phyloP scores from a whole-genome alignment of 2,888 invertebrate genomes.

The Leptinotarsa haldemani region DNA sequence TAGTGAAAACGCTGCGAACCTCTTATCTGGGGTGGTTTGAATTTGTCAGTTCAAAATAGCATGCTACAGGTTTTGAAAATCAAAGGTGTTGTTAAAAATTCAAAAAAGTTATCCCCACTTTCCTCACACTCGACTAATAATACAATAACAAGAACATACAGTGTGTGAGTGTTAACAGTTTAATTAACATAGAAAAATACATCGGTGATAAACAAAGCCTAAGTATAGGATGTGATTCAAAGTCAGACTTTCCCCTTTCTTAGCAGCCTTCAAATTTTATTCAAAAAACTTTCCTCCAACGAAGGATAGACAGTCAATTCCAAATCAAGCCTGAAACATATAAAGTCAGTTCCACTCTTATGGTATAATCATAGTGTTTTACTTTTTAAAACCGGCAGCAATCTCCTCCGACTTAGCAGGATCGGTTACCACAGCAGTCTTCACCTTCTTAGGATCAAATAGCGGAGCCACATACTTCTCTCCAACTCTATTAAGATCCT shows the following conservation, averaged over 20 bases:
- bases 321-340: conserved; percentile 70
- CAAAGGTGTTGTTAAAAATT: too few relatives aligned
- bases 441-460: conserved; percentile 72
- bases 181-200: conserved; percentile 12
- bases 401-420: conserved; percentile 79
- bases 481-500: conserved; percentile 76
- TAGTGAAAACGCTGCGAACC: too few relatives aligned
- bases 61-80: too few relatives aligned
- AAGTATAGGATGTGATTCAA: neutral
- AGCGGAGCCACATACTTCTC: conserved; percentile 77
- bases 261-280: conserved; percentile 56
- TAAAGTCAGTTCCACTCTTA: conserved; percentile 8
- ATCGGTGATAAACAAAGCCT: neutral
- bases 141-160: too few relatives aligned
- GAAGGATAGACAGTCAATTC: conserved; percentile 71
- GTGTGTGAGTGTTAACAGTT: neutral
- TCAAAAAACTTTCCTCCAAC: conserved; percentile 75
- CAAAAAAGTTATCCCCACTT: too few relatives aligned
- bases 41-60: too few relatives aligned
- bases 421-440: conserved; percentile 82
- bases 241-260: neutral
- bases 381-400: conserved; percentile 76
- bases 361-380: conserved; percentile 27
- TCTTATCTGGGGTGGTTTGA: too few relatives aligned
- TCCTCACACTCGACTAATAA: too few relatives aligned